Base-by-base conservation (phyloP, 2,888 invertebrate species). In the Osmoderma eremita region DNA sequence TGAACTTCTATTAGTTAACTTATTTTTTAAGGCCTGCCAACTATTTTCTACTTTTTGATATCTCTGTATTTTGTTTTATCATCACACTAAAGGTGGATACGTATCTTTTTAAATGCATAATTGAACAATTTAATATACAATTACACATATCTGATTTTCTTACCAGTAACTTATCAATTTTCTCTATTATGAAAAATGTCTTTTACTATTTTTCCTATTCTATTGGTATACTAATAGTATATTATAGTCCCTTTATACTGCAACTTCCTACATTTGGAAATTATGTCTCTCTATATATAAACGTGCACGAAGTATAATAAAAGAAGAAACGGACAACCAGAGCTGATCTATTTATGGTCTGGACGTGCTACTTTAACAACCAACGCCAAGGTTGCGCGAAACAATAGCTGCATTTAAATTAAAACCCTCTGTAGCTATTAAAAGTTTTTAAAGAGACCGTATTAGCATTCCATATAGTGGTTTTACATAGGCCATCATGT, bases 381-480 rank as follows among this genome's bases (percentile, higher is more conserved):
- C 67, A 49, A 67, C 67, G 64, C 67, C 67, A 65, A 65, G 65
- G 65, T 30, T 65, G 48, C 64, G 64, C 45, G 62, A 62, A 69
- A 71, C 71, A 71, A 71, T 71, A 70, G 70, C 56, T 53, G 67
- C 63, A 49, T 67, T 71, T 67, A 67, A 71, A 71, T 70, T 71
- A 68, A 70, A 67, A 67, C 63, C 62, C 67, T 45, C 30, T 67
- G 66, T 67, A 66, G 65, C 69, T 63, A 65, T 71, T 71, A 69
- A 66, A 70, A 67, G 50, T 70, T 71, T 71, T 70, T 69, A 69
- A 62, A 67, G 65, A 45, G 45, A 20, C 53, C 45, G 65, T 71
- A 71, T 71, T 71, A 71, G 70, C 71, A 71, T 71, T 71, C 69
- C 67, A 58, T 71, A 68, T 66, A 64, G 67, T 63, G 65, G 67